Base-by-base conservation (phyloP, 1,140 invertebrate genomes). In the Epicauta chinensis region DNA sequence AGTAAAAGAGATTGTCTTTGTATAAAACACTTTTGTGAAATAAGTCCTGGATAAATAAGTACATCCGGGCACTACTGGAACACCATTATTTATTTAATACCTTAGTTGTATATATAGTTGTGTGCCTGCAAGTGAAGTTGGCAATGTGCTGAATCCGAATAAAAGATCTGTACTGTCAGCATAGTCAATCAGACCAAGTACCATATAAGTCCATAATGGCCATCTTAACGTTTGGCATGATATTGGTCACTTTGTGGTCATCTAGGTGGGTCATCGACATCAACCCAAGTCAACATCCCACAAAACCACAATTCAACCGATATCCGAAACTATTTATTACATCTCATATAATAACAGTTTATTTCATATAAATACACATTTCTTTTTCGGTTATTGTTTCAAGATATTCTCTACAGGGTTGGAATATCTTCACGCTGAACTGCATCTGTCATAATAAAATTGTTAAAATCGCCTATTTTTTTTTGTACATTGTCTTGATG, bases 201-300 rank as follows among this genome's bases (percentile, higher is more conserved):
- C 45, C 45, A 47, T 47, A 47, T 47, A 47, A 16, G 45, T 47
- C 16, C 14, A 23, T 7, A 23, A 23, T 34, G 43, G 43, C 43
- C 30, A 15, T 36, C 34, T 47, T 47, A 16, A n/a, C 30, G 36
- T 46, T 31, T 36, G 30, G 17, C 31, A 14, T 16, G 38, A 15
- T 37, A 13, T 12, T 15, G 35, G 35, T 12, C 35, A 15, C 11
- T 12, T 37, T 13, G 35, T 37, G 35, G 35, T 16, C 16, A 17
- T 47, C 45, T 35, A 37, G 34, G 36, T 47, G 34, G 45, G 32
- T 31, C 31, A 47, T 47, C 45, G 45, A 47, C 45, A 23, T 23
- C 23, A 23, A 23, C 23, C 7, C 23, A 23, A 23, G 23, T 23
- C 23, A 23, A 23, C 23, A 23, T 23, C 23, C 23, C 23, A 23